A percentile compares a stretch with the other conserved stretches of the same genome.
Evolutionary conservation across 53 echinoderm and acorn worm genomes (phyloP).

Genomic region (Antedon mediterranea): DNA sequence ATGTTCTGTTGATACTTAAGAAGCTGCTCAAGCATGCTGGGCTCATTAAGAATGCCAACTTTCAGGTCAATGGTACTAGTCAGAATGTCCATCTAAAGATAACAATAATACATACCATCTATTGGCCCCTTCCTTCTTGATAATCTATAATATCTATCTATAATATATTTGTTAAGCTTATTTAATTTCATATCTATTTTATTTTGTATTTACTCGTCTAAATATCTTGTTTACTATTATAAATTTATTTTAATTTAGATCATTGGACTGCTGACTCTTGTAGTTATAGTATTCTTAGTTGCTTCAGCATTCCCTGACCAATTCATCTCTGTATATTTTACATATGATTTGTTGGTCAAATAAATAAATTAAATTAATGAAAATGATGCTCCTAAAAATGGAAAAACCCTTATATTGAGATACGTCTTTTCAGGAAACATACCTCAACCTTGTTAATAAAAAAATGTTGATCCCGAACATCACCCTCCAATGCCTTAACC

Average conservation of each 20-base stretch:
- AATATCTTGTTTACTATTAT: no score
- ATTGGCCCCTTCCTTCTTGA: no score
- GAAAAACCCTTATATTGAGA: background rate
- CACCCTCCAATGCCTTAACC: conserved; percentile 50
- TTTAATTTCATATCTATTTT: no score
- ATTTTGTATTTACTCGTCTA: no score
- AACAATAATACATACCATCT: background rate
- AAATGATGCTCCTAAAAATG: background rate
- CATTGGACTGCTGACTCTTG: no score
- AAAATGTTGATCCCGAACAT: conserved; percentile 56
- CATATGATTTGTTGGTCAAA: background rate
- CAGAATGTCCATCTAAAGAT: conserved; percentile 48
- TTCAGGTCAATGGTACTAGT: conserved; percentile 44
- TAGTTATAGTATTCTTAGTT: no score
- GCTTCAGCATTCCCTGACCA: no score
- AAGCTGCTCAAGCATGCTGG: conserved; percentile 41
- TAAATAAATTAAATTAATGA: background rate
- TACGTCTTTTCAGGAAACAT: conserved; percentile 1
- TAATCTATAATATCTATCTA: no score
- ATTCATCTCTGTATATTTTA: background rate
- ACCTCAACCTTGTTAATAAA: conserved; percentile 61
- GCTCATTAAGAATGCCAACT: conserved; percentile 58
- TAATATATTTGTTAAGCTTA: no score
- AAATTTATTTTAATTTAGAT: no score
- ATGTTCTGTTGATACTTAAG: conserved; percentile 38